phyloP scores from a whole-genome alignment of 2,888 invertebrate genomes.

The Argyresthia albistria region DNA sequence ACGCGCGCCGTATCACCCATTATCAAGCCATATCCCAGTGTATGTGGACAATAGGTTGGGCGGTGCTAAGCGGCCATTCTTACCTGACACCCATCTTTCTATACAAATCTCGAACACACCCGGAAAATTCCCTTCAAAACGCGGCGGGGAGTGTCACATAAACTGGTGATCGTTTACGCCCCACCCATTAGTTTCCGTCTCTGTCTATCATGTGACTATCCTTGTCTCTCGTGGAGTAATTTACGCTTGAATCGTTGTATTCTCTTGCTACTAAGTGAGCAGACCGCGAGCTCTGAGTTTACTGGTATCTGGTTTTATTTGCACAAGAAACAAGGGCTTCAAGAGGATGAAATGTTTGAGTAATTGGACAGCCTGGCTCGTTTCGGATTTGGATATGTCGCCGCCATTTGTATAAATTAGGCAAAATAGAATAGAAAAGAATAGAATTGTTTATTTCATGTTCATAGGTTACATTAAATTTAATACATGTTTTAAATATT shows the following conservation, averaged over 20 bases:
- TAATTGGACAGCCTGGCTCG: no score
- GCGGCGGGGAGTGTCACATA: conserved; percentile 13
- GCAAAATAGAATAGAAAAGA: no score
- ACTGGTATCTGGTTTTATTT: no score
- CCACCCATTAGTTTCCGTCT: conserved; percentile 16
- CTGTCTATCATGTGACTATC: conserved; percentile 19
- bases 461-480: no score
- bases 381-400: no score
- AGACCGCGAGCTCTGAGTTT: no score
- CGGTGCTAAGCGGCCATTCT: conserved; percentile 30
- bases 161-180: conserved; percentile 14
- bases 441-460: no score
- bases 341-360: no score
- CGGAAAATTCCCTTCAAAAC: not conserved
- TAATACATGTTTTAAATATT: no score
- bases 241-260: conserved; percentile 32
- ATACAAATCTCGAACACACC: not conserved
- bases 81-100: conserved; percentile 12
- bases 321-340: no score
- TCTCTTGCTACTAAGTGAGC: conserved; percentile 10
- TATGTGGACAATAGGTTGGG: conserved; percentile 51
- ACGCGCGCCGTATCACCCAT: conserved; percentile 43
- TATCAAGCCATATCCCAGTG: conserved; percentile 50
- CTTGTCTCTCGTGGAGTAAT: conserved; percentile 20
- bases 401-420: no score